These are phyloP conservation scores for Cacoxenus indagator DNA, from an alignment of 2,888 invertebrate species.

Conservation along the genomic window DNA sequence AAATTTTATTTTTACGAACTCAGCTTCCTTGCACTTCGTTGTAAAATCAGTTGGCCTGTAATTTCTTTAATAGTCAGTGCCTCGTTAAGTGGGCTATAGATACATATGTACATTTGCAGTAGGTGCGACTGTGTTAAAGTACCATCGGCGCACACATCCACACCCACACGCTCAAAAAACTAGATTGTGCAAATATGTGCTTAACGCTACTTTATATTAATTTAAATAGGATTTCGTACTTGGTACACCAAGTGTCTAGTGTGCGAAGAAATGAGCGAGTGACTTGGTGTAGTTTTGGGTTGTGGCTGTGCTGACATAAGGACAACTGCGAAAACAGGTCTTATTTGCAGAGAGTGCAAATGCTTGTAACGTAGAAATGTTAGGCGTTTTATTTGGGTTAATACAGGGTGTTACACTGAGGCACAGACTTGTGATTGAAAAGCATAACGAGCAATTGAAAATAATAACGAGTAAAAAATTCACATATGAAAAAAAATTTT, in stretches of 20 bases:
- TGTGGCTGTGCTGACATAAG: slow-evolving; percentile 10
- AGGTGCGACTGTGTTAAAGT: not conserved
- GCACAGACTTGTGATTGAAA: no score
- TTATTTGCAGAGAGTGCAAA: slow-evolving; percentile 42
- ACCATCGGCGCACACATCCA: not conserved
- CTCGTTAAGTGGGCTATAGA: not conserved
- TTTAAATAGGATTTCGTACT: slow-evolving; percentile 17
- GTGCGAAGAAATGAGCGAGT: not conserved
- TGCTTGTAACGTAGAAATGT: slow-evolving; percentile 52
- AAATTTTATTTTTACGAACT: not conserved
- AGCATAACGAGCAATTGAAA: no score
- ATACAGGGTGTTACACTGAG: slow-evolving; percentile 21
- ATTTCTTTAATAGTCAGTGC: slow-evolving; percentile 61
- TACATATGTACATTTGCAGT: not conserved
- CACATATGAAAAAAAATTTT: no score
- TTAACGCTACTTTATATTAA: slow-evolving; percentile 16
- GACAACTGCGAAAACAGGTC: not conserved
- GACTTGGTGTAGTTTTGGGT: slow-evolving; percentile 25
- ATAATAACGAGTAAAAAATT: no score
- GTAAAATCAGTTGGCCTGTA: slow-evolving; percentile 52
- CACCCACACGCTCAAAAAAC: not conserved
- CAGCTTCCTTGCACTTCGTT: slow-evolving; percentile 22
- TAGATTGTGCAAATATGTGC: slow-evolving; percentile 25
- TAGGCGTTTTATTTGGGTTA: slow-evolving; percentile 45
- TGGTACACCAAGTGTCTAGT: not conserved